phyloP scores from a whole-genome alignment of 2,113 vertebrate genomes.

The Hyaena hyaena region DNA sequence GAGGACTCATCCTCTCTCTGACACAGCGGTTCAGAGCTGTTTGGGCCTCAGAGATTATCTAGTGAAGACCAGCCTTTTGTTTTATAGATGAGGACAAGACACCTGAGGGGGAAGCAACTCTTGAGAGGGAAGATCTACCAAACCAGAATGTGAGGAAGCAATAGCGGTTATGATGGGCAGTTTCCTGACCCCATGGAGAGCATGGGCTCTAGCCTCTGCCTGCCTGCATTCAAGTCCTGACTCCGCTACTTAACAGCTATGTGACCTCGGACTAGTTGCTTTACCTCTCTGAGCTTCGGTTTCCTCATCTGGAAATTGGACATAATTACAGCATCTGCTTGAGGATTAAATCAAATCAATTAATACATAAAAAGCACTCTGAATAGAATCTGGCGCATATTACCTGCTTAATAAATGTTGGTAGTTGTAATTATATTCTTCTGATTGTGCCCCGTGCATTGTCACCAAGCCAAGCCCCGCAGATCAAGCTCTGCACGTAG shows the following conservation, averaged over 20 bases:
- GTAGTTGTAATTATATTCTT: slow-evolving; percentile 31
- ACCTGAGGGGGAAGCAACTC: background rate
- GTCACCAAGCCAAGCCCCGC: background rate
- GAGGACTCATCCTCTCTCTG: background rate
- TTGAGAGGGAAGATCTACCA: background rate
- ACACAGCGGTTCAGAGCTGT: background rate
- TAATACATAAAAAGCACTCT: slow-evolving; percentile 22
- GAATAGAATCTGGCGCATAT: background rate
- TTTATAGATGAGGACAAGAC: background rate
- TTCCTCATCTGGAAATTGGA: slow-evolving; percentile 20
- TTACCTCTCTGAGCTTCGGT: slow-evolving; percentile 3
- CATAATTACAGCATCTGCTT: background rate
- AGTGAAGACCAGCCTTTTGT: background rate
- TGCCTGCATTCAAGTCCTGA: background rate
- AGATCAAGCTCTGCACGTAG: background rate
- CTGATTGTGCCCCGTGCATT: background rate
- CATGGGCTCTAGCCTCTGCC: background rate
- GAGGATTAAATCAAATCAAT: slow-evolving; percentile 28
- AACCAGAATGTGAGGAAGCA: background rate
- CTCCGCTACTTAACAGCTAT: background rate
- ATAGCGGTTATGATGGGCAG: background rate
- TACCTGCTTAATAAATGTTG: slow-evolving; percentile 13
- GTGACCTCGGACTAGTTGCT: background rate
- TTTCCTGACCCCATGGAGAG: background rate
- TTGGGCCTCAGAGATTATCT: background rate